Evolutionary conservation across 2,888 invertebrate species (phyloP).

Genomic region (Calameuta idolon): DNA sequence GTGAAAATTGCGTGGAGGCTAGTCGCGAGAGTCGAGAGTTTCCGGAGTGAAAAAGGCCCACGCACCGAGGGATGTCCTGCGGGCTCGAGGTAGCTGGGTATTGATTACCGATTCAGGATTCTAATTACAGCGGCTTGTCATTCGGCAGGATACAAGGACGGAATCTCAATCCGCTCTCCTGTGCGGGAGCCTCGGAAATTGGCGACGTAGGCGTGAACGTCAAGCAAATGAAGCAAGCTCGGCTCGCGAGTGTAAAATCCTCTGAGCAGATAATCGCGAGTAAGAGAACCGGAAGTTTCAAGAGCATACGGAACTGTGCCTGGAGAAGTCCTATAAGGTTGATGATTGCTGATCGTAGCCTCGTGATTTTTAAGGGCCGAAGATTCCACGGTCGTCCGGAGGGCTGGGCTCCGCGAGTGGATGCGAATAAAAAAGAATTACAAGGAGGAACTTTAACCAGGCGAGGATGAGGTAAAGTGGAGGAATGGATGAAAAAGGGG

Average conservation of each 20-base stretch:
- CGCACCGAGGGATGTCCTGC: constrained; percentile 6
- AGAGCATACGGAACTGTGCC: background rate
- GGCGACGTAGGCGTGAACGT: background rate
- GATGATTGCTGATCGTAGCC: background rate
- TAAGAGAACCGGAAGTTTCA: background rate
- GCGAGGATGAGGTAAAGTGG: background rate
- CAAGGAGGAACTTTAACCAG: background rate
- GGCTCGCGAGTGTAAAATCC: background rate
- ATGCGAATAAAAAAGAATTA: background rate
- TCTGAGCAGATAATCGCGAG: background rate
- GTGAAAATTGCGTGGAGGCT: too few species aligned
- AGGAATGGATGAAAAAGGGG: background rate
- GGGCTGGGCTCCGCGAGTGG: background rate
- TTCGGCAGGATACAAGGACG: constrained; percentile 12
- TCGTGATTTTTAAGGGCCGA: background rate
- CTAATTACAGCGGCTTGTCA: constrained; percentile 16
- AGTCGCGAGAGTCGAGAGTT: background rate
- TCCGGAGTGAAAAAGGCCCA: background rate
- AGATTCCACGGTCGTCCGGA: background rate
- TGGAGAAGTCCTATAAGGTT: background rate
- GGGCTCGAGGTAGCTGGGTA: constrained; percentile 6
- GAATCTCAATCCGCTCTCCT: constrained; percentile 10
- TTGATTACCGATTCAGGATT: constrained; percentile 15
- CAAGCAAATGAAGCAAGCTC: background rate
- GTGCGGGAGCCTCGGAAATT: background rate